Base-by-base conservation (phyloP, 1,140 invertebrate genomes). In the Galendromus occidentalis region DNA sequence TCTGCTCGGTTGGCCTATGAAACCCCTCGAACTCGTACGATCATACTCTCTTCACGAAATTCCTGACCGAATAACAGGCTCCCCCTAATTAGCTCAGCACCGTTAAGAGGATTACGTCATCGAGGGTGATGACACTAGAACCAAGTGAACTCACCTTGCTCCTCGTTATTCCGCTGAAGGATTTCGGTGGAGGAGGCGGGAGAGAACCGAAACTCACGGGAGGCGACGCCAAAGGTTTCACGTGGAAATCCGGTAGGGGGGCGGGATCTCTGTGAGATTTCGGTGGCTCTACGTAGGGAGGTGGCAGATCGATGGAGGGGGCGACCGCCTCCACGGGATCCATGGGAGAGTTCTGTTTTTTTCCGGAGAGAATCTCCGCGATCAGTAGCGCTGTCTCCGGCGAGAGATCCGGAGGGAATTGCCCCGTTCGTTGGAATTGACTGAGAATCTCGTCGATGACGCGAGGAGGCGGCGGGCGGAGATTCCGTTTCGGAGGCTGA, bases 371-470 rank as follows among this genome's bases (percentile, higher is more conserved):
- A 22, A 59, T 59, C n/a, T 59, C 51, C 2, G 51, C 51, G 14
- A 59, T 25, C 14, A 59, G 51, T 29, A 59, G 51, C 17, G 51
- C 51, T 6, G 51, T 59, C 51, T 59, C 51, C 14, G 51, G 51
- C 2, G 51, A 59, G 25, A 59, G 51, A 22, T 59, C 33, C 2
- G 51, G 51, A 25, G 51, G 51, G 25, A 59, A 29, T 9, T 25
- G 51, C 17, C 51, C 51, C 2, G 51, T 59, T 59, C 25, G 25
- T 14, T 25, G 14, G 22, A 59, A 33, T 22, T 59, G 25, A 14
- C 6, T 25, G 17, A 59, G 20, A 59, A 59, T 25, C 14, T 33
- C 33, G 4, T 59, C 51, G 22, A 59, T 59, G 14, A 59, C 51
- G 25, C 25, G 51, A 5, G 51, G 51, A 29, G 51, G 51, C 2